Evolutionary conservation across 2,797 vertebrate species (phyloP).

Genomic region (Monodelphis domestica): DNA sequence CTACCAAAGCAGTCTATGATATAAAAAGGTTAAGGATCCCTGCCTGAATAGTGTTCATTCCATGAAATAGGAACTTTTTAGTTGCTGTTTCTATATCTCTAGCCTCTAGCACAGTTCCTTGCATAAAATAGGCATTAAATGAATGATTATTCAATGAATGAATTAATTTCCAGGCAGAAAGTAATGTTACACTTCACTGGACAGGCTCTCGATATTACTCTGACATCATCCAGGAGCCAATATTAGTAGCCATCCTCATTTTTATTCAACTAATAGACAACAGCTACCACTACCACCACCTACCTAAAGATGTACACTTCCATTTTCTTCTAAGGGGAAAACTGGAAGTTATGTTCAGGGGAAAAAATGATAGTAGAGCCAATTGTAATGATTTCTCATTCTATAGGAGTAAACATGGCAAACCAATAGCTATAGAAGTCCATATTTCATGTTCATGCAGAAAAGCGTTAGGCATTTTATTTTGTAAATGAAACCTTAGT

Average conservation of each 20-base stretch:
- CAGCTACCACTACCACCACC: background rate
- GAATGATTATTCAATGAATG: background rate
- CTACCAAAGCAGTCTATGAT: too few relatives aligned
- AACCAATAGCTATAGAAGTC: constrained; percentile 65
- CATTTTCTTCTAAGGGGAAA: constrained; percentile 41
- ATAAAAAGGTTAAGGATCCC: too few relatives aligned
- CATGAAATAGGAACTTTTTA: too few relatives aligned
- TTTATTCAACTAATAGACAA: background rate
- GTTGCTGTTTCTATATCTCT: too few relatives aligned
- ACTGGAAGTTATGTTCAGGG: constrained; percentile 33
- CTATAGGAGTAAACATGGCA: constrained; percentile 66
- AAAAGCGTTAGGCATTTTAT: constrained; percentile 66
- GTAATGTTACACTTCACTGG: background rate
- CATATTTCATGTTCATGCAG: constrained; percentile 62
- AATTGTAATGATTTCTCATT: constrained; percentile 53
- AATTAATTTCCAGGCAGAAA: constrained; percentile 1
- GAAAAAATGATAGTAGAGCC: constrained; percentile 55
- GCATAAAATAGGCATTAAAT: background rate
- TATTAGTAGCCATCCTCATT: background rate
- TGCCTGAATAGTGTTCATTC: too few relatives aligned
- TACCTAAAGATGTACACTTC: constrained; percentile 12
- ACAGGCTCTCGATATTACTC: background rate
- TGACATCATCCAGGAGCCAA: background rate
- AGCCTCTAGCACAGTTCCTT: background rate
- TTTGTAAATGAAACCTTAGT: constrained; percentile 76